These are phyloP conservation scores for Trichosurus vulpecula DNA, from an alignment of 2,797 vertebrate genomes.

Conservation along the genomic window DNA sequence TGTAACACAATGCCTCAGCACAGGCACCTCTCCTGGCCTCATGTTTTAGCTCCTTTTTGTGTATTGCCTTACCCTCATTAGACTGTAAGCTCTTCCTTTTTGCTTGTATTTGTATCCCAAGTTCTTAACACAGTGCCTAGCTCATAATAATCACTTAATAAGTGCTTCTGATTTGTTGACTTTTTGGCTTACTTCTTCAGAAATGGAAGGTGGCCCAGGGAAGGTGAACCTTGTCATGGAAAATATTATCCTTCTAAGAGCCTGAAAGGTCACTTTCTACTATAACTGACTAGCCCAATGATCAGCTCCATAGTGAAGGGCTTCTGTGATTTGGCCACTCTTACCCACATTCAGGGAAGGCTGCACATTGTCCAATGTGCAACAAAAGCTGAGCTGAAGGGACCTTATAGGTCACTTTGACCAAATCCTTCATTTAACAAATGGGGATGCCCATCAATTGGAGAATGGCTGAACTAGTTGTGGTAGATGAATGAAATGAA, in stretches of 20 bases:
- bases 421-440: neutral
- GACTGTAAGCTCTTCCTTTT: neutral
- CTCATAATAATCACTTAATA: neutral
- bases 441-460: no score
- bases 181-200: slow-evolving; percentile 17
- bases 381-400: neutral
- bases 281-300: neutral
- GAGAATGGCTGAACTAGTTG: no score
- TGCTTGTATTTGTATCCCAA: neutral
- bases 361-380: neutral
- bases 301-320: slow-evolving; percentile 20
- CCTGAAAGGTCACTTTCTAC: slow-evolving; percentile 57
- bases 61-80: neutral
- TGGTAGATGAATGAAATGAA: no score
- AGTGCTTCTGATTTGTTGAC: neutral
- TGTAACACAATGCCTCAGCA: neutral
- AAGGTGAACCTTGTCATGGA: slow-evolving; percentile 69
- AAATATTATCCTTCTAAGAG: slow-evolving; percentile 50
- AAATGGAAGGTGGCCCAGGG: slow-evolving; percentile 60
- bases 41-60: neutral
- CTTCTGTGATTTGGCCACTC: slow-evolving; percentile 46
- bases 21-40: neutral
- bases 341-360: neutral
- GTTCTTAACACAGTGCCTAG: neutral
- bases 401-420: neutral